Conservation (phyloP, 2,888 invertebrate species). For the Leucophenga montana region DNA sequence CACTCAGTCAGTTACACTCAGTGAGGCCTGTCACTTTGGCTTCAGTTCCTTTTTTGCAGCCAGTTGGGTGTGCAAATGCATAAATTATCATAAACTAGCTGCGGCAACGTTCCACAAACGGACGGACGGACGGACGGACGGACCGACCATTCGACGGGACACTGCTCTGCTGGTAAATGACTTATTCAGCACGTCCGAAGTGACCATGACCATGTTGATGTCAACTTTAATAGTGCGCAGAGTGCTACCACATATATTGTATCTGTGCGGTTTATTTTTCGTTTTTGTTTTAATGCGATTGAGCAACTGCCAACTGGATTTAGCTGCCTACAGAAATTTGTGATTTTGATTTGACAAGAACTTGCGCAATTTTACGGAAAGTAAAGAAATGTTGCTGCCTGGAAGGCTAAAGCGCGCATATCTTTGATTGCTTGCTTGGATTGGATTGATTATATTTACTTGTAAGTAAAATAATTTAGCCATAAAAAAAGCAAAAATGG, state of each 20-base stretch:
- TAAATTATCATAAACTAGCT: slow-evolving; percentile 24
- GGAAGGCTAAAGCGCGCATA: background rate
- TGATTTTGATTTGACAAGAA: background rate
- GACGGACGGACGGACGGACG: too few relatives aligned
- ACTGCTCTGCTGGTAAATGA: slow-evolving; percentile 17
- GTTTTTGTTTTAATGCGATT: background rate
- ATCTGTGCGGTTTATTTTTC: background rate
- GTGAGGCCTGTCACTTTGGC: slow-evolving; percentile 6
- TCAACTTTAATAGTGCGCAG: slow-evolving; percentile 1
- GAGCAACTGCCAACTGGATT: background rate
- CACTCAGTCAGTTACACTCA: background rate
- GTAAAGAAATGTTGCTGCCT: too few relatives aligned
- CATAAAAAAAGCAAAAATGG: too few relatives aligned
- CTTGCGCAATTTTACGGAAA: too few relatives aligned
- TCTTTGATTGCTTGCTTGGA: background rate
- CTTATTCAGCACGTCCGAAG: slow-evolving; percentile 21
- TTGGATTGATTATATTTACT: too few relatives aligned
- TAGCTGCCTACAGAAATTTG: background rate
- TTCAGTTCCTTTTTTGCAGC: background rate
- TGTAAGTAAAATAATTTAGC: too few relatives aligned
- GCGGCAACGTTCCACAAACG: background rate
- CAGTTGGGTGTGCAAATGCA: slow-evolving; percentile 20
- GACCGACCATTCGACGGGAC: too few relatives aligned
- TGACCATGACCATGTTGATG: slow-evolving; percentile 23
- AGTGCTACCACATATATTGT: background rate